Percentiles rank a stretch among this genome's conserved stretches.
These are phyloP conservation scores for Crenuchus spilurus DNA, from an alignment of 2,797 vertebrate species.

Conservation along the genomic window DNA sequence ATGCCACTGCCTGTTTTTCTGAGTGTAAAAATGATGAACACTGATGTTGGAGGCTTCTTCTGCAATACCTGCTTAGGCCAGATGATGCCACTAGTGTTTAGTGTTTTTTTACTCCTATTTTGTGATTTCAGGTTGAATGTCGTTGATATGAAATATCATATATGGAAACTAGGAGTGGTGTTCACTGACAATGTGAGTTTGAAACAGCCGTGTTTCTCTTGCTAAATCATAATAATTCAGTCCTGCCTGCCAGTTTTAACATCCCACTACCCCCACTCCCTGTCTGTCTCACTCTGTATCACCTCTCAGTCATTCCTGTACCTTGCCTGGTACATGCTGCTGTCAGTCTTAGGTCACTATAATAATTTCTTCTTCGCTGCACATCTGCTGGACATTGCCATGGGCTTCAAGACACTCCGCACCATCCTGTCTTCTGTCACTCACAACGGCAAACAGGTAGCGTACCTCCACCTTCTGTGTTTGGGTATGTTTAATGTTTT, in stretches of 20 bases:
- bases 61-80: neutral
- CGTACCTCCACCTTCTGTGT: conserved; percentile 37
- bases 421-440: conserved; percentile 81
- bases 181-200: conserved; percentile 78
- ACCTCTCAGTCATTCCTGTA: conserved; percentile 75
- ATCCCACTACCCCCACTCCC: neutral
- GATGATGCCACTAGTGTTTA: conserved; percentile 42
- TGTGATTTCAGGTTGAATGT: conserved; percentile 68
- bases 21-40: neutral
- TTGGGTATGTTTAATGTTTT: conserved; percentile 8
- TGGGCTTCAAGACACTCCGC: conserved; percentile 80
- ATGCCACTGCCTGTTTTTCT: neutral
- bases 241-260: neutral
- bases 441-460: conserved; percentile 80
- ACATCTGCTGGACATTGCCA: conserved; percentile 80
- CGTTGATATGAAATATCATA: conserved; percentile 75
- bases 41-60: neutral
- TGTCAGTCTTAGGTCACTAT: conserved; percentile 78
- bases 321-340: conserved; percentile 76
- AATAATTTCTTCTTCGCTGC: conserved; percentile 82
- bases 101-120: neutral
- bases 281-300: neutral
- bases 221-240: no score
- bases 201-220: no score
- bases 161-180: conserved; percentile 80